A percentile compares a stretch with the other conserved stretches of the same genome.
Evolutionary conservation across 2,888 invertebrate species (phyloP).

Genomic region (Lamproptera curius): DNA sequence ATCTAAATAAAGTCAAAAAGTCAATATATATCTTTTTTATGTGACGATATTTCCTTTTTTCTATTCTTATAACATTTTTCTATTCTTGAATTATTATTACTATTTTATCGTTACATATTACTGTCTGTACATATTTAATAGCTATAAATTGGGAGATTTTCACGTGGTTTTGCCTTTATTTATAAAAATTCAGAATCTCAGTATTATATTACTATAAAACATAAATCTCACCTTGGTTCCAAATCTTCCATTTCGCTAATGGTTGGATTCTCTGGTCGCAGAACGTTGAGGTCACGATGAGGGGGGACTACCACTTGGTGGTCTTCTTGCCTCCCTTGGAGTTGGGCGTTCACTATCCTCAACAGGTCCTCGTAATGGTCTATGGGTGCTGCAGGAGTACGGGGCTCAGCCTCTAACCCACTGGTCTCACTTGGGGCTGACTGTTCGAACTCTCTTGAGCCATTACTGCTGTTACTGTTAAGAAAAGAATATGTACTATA

Average conservation of each 20-base stretch:
- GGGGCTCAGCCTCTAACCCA: constrained; percentile 45
- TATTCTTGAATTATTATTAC: too few species aligned
- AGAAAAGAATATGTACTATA: background rate
- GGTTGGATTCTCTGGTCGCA: constrained; percentile 81
- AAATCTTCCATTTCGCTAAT: constrained; percentile 83
- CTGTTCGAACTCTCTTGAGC: constrained; percentile 66
- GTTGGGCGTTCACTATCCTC: constrained; percentile 69
- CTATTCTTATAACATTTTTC: too few species aligned
- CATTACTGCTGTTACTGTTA: constrained; percentile 59
- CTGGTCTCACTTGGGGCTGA: constrained; percentile 67
- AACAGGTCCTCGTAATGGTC: constrained; percentile 82
- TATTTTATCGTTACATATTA: too few species aligned
- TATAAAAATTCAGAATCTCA: too few species aligned
- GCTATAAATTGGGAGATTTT: too few species aligned
- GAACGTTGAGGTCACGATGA: constrained; percentile 72
- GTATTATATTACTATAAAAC: too few species aligned
- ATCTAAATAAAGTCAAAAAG: too few species aligned
- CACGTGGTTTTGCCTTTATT: too few species aligned
- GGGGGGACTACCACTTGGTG: constrained; percentile 71
- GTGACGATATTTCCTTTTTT: too few species aligned
- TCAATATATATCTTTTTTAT: too few species aligned
- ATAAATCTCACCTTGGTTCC: constrained; percentile 75
- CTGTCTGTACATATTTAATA: too few species aligned
- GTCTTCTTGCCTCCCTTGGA: constrained; percentile 73
- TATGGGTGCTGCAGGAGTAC: constrained; percentile 63